These are phyloP conservation scores for Trypoxylon attenuatum DNA, from an alignment of 2,888 invertebrate species.

Conservation along the genomic window DNA sequence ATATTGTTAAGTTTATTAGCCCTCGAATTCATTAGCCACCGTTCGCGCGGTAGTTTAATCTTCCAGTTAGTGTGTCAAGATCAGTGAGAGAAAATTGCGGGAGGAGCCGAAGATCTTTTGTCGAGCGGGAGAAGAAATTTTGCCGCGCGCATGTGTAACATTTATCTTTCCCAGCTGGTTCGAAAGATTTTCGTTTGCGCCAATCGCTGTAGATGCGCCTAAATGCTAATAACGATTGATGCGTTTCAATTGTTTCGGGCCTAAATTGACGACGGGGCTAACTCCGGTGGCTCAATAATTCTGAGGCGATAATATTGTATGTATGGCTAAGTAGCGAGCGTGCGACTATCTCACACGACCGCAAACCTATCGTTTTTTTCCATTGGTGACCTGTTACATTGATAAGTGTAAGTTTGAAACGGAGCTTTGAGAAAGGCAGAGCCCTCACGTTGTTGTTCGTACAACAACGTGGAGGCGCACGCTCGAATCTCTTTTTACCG, in stretches of 20 bases:
- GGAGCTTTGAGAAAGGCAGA: slow-evolving; percentile 18
- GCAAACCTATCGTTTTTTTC: slow-evolving; percentile 19
- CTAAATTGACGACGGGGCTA: slow-evolving; percentile 43
- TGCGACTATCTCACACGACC: slow-evolving; percentile 1
- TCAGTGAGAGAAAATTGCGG: not conserved
- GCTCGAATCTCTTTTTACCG: not conserved
- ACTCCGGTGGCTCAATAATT: slow-evolving; percentile 5
- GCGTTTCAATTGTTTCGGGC: slow-evolving; percentile 42
- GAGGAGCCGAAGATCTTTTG: too few species aligned
- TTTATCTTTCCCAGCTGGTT: slow-evolving; percentile 38
- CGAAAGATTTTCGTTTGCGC: slow-evolving; percentile 45
- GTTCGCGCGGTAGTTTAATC: slow-evolving; percentile 9
- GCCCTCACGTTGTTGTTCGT: slow-evolving; percentile 18
- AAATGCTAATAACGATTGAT: slow-evolving; percentile 37
- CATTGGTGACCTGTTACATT: slow-evolving; percentile 28
- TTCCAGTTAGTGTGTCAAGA: not conserved
- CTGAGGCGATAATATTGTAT: slow-evolving; percentile 10
- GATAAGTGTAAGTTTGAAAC: too few species aligned
- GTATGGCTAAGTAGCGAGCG: not conserved
- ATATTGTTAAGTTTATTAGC: slow-evolving; percentile 33
- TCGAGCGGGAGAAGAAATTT: too few species aligned
- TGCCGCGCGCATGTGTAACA: slow-evolving; percentile 36
- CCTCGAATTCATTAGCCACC: slow-evolving; percentile 31
- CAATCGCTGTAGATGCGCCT: slow-evolving; percentile 44
- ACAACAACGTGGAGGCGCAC: not conserved